Evolutionary conservation across 2,113 vertebrate genomes (phyloP), one percentile per base, ranked within the genome.

Genomic region (Chaenogobius annularis): DNA sequence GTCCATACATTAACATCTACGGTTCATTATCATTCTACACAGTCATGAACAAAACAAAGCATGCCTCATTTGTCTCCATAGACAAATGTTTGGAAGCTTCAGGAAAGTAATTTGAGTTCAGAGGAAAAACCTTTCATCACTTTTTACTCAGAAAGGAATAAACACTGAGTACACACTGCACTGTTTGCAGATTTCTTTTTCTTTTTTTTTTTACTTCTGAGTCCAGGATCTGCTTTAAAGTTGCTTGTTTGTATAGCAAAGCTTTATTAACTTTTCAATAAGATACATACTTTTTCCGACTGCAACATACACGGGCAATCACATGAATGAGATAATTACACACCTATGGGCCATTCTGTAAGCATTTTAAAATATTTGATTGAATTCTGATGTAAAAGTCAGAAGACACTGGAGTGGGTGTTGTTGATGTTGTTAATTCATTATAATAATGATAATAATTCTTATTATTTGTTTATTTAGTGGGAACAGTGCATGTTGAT

Each of bases 21-120:
- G 77, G 79, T 75, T 37, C 73, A 76, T 79, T 78, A 81, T 77
- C 73, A 85, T 74, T 87, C 77, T 71, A 73, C 73, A 80, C 79
- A 68, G 48, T 68, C 63, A 26, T 72, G 50, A 79, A 69, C 69
- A 72, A 82, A 69, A 77, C 46, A 69, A 76, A 74, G 74, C 40
- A 63, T 37, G 70, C 75, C 74, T 65, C 20, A 65, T 10, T 37
- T 20, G 22, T 80, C 83, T 86, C 73, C 47, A 19, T 82, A 79
- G 80, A 80, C 63, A 7, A 12, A 68, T 3, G n/a, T 55, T 77
- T 70, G 13, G 72, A 85, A 69, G 75, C 73, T 65, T 80, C 44
- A 19, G 76, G 70, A 40, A 71, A 70, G 46, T 76, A 3, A 76
- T 81, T 81, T 75, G 68, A 69, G 72, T 0, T 0, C 12, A 74